Base-by-base conservation (phyloP, 2,888 invertebrate genomes). In the Globia sparganii region DNA sequence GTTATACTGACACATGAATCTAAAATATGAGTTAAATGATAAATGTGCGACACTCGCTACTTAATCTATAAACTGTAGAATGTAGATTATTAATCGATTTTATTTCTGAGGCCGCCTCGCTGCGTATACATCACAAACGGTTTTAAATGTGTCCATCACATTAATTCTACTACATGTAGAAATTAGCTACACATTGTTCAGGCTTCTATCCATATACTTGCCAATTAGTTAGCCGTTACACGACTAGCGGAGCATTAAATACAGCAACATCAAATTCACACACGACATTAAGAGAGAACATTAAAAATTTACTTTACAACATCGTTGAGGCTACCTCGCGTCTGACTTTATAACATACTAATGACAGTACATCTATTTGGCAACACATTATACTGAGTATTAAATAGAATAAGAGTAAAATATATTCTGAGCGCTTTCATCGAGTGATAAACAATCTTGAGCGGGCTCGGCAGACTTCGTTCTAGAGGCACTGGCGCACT, bases 291-390 rank as follows among this genome's bases (percentile, higher is more conserved):
- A 70, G 61, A 76, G 59, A 75, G 65, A 76, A 71, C n/a, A 46
- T 66, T 40, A 49, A 13, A 49, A 53, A 59, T 69, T 64, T 71
- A 67, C 46, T 68, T 73, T 43, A 72, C 34, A 61, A 49, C 67
- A 71, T 34, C 46, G 46, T 58, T 59, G 78, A 78, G 75, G 84
- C 79, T 76, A 68, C 77, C 80, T 77, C 82, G 73, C 64, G 59
- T 56, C 64, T 85, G 77, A 86, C 86, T 78, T 75, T 70, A 84
- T 77, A 80, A 75, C 71, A 87, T 83, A 87, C 87, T 89, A 83
- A 74, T 75, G 77, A 87, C 77, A 86, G 84, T 85, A 87, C 78
- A 87, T 86, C 89, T 92, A 92, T 92, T 91, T 93, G 93, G 93
- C 93, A 92, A 92, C 91, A 87, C 82, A 87, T 84, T 84, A 87